Conservation (phyloP, 2,113 vertebrate species). For the Protobothrops flavoviridis region DNA sequence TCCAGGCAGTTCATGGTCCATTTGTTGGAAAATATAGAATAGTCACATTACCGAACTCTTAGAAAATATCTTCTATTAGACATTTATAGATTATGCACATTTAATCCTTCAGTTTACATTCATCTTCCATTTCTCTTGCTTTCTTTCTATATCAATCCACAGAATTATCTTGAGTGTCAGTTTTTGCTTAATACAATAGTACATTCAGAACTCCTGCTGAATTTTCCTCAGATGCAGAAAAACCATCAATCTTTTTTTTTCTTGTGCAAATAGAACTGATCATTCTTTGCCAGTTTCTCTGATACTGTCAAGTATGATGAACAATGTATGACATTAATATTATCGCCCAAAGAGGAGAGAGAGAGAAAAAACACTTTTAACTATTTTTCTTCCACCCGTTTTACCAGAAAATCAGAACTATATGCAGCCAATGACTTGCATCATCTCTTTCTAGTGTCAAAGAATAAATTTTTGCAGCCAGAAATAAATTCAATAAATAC, state of each 20-base stretch:
- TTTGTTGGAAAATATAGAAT: background rate
- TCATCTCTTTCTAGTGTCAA: background rate
- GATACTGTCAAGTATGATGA: background rate
- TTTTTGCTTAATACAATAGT: background rate
- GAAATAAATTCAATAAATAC: background rate
- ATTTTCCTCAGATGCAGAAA: background rate
- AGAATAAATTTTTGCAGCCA: background rate
- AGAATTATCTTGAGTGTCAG: background rate
- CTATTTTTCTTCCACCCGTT: background rate
- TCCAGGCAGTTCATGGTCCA: background rate
- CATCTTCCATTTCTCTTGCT: background rate
- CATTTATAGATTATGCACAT: background rate
- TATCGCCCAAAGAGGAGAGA: background rate
- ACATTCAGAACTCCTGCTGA: background rate
- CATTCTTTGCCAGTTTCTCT: background rate
- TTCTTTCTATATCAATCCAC: background rate
- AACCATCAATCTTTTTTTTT: background rate
- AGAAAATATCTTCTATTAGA: background rate
- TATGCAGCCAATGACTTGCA: background rate
- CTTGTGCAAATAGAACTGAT: background rate
- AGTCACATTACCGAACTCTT: background rate
- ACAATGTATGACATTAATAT: background rate
- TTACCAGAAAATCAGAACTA: background rate
- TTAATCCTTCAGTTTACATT: background rate
- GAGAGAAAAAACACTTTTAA: background rate